Conservation (phyloP, 2,888 invertebrate species). For the Drosophila anomelani region DNA sequence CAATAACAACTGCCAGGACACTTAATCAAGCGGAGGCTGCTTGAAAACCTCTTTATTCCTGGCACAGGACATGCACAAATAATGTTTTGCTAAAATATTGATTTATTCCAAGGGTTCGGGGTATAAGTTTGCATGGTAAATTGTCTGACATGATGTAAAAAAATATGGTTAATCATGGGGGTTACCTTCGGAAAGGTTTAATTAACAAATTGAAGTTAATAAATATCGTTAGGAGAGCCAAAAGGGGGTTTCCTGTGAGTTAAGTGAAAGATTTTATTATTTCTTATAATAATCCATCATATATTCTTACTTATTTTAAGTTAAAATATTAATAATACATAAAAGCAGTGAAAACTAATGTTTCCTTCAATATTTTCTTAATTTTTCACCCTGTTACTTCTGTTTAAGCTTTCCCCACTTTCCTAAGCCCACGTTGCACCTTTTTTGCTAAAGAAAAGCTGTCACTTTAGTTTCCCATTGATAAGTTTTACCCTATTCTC, state of each 20-base stretch:
- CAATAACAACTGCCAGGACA: slow-evolving; percentile 44
- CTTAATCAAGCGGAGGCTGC: slow-evolving; percentile 46
- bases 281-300: no score
- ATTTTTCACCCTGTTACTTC: no score
- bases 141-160: slow-evolving; percentile 1
- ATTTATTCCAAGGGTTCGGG: slow-evolving; percentile 6
- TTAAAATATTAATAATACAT: no score
- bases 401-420: no score
- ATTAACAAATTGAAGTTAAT: neutral
- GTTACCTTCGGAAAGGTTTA: neutral
- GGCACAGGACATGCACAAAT: slow-evolving; percentile 6
- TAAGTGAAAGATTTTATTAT: no score
- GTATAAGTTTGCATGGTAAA: neutral
- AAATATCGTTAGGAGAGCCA: no score
- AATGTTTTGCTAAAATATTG: slow-evolving; percentile 36
- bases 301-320: no score
- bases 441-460: neutral
- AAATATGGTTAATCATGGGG: slow-evolving; percentile 7
- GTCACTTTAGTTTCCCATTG: slow-evolving; percentile 24
- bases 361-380: no score
- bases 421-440: slow-evolving; percentile 2
- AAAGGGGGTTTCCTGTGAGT: no score
- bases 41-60: slow-evolving; percentile 47
- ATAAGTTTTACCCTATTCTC: slow-evolving; percentile 26
- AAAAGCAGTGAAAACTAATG: no score